Base-by-base conservation (phyloP, 2,888 invertebrate species). In the Choristoneura rosaceana region DNA sequence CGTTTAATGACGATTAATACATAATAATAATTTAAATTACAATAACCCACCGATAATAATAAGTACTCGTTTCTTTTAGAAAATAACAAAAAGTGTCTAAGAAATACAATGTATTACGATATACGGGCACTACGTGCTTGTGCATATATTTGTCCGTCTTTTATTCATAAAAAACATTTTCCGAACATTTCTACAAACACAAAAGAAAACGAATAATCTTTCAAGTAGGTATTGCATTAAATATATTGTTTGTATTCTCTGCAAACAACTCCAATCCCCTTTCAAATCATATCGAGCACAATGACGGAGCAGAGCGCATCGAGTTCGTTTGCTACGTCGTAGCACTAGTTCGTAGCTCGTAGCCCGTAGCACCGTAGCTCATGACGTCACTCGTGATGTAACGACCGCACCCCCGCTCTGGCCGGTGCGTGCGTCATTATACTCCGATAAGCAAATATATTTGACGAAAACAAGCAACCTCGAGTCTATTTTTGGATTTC, bases 331-430 rank as follows among this genome's bases (percentile, higher is more conserved):
- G 74, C 77, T 75, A 75, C 81, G 64, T 59, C 33, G 79, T 52
- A 52, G 52, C 52, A 52, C 17, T n/a, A 33, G 0, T 61, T 62
- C 79, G 84, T 84, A 82, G 80, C 76, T 62, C 79, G 84, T 84
- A 82, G 80, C 76, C 69, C 80, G 80, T 82, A 83, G 80, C 78
- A 73, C 52, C 62, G 66, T 62, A 69, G 69, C 76, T 71, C 74
- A 76, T 87, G 90, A 89, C 89, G 88, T 87, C 84, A 88, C 83
- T 75, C 76, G 85, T 92, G 92, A 92, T 90, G 92, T 90, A 86
- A 91, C 85, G 77, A 78, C 83, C 89, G 85, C 87, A 82, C 88
- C 87, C 85, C 88, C 85, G 76, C 81, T 82, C 80, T 78, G 69
- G 80, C 80, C 76, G 78, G 77, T 78, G 80, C 82, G 87, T 79